Conservation (phyloP, 2,113 vertebrate species). For the Paratilapia polleni region DNA sequence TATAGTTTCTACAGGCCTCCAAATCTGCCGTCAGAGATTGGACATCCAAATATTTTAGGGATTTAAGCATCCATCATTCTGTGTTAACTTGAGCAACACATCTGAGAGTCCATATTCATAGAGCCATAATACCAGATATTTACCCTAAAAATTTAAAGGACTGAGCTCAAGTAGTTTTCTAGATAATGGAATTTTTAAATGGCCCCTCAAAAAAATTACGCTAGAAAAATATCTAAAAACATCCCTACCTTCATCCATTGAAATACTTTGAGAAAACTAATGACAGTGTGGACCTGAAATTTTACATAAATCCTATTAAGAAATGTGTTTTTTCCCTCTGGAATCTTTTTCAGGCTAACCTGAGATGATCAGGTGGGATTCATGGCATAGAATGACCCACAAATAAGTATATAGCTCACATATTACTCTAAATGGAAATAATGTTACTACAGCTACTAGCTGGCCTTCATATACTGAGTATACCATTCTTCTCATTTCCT, state of each 20-base stretch:
- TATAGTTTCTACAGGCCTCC: too few relatives aligned
- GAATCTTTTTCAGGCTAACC: too few relatives aligned
- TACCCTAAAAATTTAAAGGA: not conserved
- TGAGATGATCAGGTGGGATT: not conserved
- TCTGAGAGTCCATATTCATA: not conserved
- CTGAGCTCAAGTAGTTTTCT: not conserved
- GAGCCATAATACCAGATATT: not conserved
- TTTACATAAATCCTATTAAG: not conserved
- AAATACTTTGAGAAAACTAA: not conserved
- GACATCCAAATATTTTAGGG: too few relatives aligned
- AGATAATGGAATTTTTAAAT: not conserved
- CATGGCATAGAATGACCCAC: not conserved
- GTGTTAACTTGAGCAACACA: not conserved
- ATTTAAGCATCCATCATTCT: too few relatives aligned
- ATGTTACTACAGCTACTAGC: not conserved
- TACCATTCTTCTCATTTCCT: not conserved
- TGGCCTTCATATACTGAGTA: not conserved
- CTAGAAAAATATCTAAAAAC: not conserved
- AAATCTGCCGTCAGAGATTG: too few relatives aligned
- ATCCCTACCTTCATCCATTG: not conserved
- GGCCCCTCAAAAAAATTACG: too few relatives aligned
- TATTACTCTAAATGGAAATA: not conserved
- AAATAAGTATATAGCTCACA: not conserved
- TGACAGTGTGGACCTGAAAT: not conserved
- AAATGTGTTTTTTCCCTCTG: too few relatives aligned